phyloP scores from a whole-genome alignment of 2,797 vertebrate genomes.

The Tauraco hartlaubi region DNA sequence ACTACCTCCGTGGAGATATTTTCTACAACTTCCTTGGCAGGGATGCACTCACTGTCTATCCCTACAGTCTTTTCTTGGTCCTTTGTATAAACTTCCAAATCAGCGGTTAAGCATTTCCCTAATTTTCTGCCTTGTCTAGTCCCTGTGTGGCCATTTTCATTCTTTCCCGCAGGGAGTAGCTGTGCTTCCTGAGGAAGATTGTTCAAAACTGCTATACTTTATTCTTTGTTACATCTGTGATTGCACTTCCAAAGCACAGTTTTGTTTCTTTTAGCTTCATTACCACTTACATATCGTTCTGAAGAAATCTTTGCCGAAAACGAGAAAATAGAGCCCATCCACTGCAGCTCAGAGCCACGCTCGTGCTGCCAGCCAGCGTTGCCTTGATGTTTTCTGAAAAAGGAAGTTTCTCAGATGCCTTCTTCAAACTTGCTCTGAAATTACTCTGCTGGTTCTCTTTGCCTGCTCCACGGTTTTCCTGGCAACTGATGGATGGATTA shows the following conservation, averaged over 20 bases:
- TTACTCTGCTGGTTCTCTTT: not conserved
- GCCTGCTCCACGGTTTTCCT: not conserved
- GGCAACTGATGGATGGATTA: not conserved
- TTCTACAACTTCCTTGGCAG: not conserved
- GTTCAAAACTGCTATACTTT: not conserved
- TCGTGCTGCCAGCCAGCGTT: not conserved
- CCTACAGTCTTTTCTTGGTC: not conserved
- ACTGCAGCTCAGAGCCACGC: not conserved
- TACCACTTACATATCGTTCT: not conserved
- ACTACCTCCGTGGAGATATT: not conserved
- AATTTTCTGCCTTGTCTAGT: not conserved
- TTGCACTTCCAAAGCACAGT: not conserved
- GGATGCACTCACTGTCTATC: not conserved
- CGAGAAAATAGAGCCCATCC: not conserved
- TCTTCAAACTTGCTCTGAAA: not conserved
- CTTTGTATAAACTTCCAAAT: not conserved
- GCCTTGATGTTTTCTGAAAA: not conserved
- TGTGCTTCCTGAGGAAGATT: not conserved
- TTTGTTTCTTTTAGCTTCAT: constrained; percentile 17
- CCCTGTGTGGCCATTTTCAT: not conserved
- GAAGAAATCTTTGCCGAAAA: not conserved
- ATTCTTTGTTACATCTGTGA: not conserved
- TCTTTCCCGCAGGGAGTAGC: not conserved
- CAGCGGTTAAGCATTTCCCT: not conserved
- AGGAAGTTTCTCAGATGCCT: not conserved